phyloP scores from a whole-genome alignment of 2,113 vertebrate species.

The Aphyosemion australe region DNA sequence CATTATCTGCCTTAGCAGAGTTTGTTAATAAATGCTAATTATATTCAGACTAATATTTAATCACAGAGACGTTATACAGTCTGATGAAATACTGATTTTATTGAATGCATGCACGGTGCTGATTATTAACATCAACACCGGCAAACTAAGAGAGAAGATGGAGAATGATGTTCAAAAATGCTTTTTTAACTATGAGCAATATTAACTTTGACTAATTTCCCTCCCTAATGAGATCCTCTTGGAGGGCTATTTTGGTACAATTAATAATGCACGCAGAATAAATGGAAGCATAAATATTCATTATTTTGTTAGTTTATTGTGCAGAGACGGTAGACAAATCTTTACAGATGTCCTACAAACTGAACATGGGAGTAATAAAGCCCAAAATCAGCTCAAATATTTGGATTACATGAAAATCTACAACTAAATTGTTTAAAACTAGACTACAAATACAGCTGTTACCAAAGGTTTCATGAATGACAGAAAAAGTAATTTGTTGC shows the following conservation, averaged over 20 bases:
- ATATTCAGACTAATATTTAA: slow-evolving; percentile 82
- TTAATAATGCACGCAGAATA: slow-evolving; percentile 81
- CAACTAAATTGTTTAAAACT: too few species aligned
- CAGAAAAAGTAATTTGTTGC: too few species aligned
- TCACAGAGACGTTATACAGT: slow-evolving; percentile 69
- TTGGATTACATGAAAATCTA: too few species aligned
- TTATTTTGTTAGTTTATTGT: slow-evolving; percentile 59
- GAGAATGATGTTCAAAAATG: slow-evolving; percentile 72
- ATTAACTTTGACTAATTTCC: slow-evolving; percentile 81
- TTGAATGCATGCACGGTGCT: slow-evolving; percentile 54
- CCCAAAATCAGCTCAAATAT: not conserved
- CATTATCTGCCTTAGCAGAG: slow-evolving; percentile 68
- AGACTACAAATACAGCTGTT: too few species aligned
- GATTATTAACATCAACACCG: slow-evolving; percentile 61
- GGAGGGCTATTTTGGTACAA: slow-evolving; percentile 77
- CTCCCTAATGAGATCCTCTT: slow-evolving; percentile 77
- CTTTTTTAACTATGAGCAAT: slow-evolving; percentile 74
- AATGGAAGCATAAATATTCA: slow-evolving; percentile 81
- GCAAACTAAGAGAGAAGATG: slow-evolving; percentile 56
- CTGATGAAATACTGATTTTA: slow-evolving; percentile 68
- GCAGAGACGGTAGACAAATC: slow-evolving; percentile 29
- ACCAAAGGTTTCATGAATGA: too few species aligned
- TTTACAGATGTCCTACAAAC: not conserved
- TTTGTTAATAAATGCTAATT: slow-evolving; percentile 80
- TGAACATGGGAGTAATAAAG: not conserved